These are phyloP conservation scores for Nomia melanderi DNA, from an alignment of 1,140 invertebrate species.

Conservation along the genomic window DNA sequence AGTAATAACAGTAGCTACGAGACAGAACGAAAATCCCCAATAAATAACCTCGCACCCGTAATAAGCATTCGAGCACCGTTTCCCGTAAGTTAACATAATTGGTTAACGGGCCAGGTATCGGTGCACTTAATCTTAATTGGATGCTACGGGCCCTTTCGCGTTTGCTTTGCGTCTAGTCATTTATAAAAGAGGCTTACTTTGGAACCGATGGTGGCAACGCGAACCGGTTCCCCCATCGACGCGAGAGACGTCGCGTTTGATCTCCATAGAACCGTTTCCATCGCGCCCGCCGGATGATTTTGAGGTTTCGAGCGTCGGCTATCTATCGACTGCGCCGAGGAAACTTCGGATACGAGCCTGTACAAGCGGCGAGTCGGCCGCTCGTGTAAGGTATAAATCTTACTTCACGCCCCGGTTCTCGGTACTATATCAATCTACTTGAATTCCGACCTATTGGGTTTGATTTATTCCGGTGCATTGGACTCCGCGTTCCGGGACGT, in stretches of 20 bases:
- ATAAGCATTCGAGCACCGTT: slow-evolving; percentile 18
- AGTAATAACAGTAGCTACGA: background rate
- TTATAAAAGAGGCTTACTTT: slow-evolving; percentile 40
- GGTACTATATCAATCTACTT: slow-evolving; percentile 10
- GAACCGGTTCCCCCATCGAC: slow-evolving; percentile 27
- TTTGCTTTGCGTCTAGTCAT: slow-evolving; percentile 23
- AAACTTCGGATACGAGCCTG: background rate
- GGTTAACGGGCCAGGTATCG: slow-evolving; percentile 37
- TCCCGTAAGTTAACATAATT: slow-evolving; percentile 38
- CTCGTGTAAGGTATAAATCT: slow-evolving; percentile 4
- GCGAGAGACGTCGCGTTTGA: slow-evolving; percentile 14
- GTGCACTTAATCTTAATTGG: slow-evolving; percentile 43
- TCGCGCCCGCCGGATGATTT: background rate
- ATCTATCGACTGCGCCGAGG: background rate
- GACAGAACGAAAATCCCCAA: slow-evolving; percentile 15
- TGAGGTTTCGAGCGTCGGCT: slow-evolving; percentile 3
- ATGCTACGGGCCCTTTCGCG: slow-evolving; percentile 25
- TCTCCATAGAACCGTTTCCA: background rate
- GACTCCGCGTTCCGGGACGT: background rate
- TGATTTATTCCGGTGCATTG: slow-evolving; percentile 9
- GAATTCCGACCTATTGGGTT: slow-evolving; percentile 28
- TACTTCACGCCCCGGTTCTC: slow-evolving; percentile 6
- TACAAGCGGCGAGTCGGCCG: background rate
- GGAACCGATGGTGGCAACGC: background rate
- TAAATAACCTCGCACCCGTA: slow-evolving; percentile 18